Percentiles rank a stretch among this genome's conserved stretches.
Conservation (phyloP, 1,140 invertebrate species). For the Drosophila murphyi region DNA sequence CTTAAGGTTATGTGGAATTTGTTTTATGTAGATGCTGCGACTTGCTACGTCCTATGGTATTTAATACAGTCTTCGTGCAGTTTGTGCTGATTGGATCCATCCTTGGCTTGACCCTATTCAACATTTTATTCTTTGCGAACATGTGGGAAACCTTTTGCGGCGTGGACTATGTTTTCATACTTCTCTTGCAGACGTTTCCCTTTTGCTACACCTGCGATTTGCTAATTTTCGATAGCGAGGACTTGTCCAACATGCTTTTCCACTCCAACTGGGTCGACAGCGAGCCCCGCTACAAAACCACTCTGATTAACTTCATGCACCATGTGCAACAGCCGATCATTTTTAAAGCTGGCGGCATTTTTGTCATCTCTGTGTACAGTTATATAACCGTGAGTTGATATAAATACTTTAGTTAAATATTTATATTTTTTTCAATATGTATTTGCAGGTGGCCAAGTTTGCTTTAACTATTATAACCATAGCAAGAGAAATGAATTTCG, state of each 20-base stretch:
- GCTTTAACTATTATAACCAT: background rate
- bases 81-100: background rate
- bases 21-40: background rate
- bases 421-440: background rate
- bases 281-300: background rate
- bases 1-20: no score
- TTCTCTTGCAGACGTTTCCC: background rate
- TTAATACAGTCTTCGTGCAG: background rate
- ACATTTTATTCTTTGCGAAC: background rate
- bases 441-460: background rate
- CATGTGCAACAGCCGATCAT: background rate
- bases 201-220: background rate
- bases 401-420: no score
- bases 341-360: background rate
- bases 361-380: background rate
- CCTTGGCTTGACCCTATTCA: background rate
- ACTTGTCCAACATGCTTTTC: background rate
- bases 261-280: background rate
- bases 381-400: background rate
- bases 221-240: background rate
- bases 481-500: no score
- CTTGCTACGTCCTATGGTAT: background rate
- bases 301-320: background rate
- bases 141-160: background rate
- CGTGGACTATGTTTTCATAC: background rate